Conservation (phyloP, 2,888 invertebrate species). For the Agrochola lychnidis region DNA sequence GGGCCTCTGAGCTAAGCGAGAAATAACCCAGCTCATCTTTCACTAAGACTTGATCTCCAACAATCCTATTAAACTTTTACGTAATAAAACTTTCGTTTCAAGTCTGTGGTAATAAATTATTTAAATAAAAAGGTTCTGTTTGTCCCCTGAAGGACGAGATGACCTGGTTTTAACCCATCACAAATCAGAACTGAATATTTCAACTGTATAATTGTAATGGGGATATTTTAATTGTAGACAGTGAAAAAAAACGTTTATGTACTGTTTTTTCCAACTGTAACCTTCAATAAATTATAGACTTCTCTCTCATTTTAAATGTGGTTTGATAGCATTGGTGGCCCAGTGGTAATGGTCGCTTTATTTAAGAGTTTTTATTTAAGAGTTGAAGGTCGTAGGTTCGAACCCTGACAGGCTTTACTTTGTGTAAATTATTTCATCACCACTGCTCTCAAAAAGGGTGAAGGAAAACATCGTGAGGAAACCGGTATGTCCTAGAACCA, state of each 20-base stretch:
- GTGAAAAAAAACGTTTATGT: not conserved
- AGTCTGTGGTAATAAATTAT: slow-evolving; percentile 57
- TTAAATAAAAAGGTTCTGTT: slow-evolving; percentile 51
- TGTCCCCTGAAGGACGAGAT: slow-evolving; percentile 30
- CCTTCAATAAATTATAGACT: not conserved
- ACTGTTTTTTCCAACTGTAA: not conserved
- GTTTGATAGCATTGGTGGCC: no score
- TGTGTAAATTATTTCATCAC: no score
- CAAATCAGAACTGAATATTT: slow-evolving; percentile 27
- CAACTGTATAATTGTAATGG: not conserved
- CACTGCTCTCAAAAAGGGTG: no score
- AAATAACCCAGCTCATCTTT: slow-evolving; percentile 22
- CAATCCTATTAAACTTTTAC: slow-evolving; percentile 57
- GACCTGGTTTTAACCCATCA: slow-evolving; percentile 28
- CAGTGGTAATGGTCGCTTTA: no score
- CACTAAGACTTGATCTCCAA: slow-evolving; percentile 7
- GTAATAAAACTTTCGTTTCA: slow-evolving; percentile 56
- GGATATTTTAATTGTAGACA: not conserved
- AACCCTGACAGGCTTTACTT: no score
- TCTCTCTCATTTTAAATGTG: not conserved
- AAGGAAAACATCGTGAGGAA: no score
- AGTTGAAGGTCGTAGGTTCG: no score
- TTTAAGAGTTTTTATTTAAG: no score
- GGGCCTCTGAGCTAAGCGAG: slow-evolving; percentile 25
- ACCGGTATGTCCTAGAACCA: no score